A percentile compares a stretch with the other conserved stretches of the same genome.
phyloP scores from a whole-genome alignment of 2,113 vertebrate genomes.

The Neopipo cinnamomea region DNA sequence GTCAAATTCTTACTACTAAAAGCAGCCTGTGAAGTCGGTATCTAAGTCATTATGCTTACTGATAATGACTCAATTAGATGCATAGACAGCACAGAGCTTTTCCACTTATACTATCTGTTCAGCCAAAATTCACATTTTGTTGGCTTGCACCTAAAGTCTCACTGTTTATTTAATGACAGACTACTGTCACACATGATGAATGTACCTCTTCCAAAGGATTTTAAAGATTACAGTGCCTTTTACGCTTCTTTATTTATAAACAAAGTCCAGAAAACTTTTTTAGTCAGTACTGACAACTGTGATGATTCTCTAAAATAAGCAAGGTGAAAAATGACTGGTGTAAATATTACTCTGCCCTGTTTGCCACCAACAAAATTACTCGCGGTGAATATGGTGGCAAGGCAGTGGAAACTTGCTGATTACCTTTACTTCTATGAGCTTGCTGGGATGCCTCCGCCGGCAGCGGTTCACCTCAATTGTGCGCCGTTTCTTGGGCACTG shows the following conservation, averaged over 20 bases:
- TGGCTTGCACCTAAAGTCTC: not conserved
- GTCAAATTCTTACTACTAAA: not conserved
- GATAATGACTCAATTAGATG: not conserved
- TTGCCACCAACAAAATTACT: not conserved
- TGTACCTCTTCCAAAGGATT: not conserved
- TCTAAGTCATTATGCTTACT: not conserved
- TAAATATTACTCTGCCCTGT: too few species aligned
- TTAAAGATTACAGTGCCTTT: not conserved
- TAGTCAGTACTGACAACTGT: not conserved
- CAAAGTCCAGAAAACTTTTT: not conserved
- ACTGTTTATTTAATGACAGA: not conserved
- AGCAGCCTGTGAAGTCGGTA: not conserved
- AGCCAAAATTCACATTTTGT: not conserved
- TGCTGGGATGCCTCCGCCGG: slow-evolving; percentile 80
- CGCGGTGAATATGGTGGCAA: not conserved
- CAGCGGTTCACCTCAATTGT: slow-evolving; percentile 91
- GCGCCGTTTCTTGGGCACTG: slow-evolving; percentile 89
- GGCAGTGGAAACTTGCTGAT: not conserved
- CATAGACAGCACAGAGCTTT: not conserved
- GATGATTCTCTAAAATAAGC: accelerated
- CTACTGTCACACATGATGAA: not conserved
- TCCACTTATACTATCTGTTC: not conserved
- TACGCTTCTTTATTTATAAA: not conserved
- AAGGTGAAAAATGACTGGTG: accelerated
- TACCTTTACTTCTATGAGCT: slow-evolving; percentile 88